Percentiles rank a stretch among this genome's conserved stretches.
Evolutionary conservation across 2,113 vertebrate genomes (phyloP).

Genomic region (Hippocampus guttulatus): DNA sequence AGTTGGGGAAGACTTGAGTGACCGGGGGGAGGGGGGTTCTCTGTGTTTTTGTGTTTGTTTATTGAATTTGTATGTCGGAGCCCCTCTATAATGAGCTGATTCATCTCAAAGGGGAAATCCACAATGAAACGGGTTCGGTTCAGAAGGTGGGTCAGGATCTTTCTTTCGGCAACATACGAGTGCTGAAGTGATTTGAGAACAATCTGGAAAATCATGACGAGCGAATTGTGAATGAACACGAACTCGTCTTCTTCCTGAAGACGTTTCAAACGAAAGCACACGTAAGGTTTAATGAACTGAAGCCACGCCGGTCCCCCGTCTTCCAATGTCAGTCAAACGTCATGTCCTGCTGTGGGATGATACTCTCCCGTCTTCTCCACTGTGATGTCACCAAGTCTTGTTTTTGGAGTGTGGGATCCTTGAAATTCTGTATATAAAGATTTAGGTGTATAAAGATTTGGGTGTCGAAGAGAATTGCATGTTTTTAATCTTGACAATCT

Average conservation of each 20-base stretch:
- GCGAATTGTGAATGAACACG: not conserved
- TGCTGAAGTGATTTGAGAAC: not conserved
- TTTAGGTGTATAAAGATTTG: conserved; percentile 23
- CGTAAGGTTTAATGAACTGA: too few species aligned
- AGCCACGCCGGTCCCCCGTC: not conserved
- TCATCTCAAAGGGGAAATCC: too few species aligned
- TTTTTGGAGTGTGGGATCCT: conserved; percentile 26
- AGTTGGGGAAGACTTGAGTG: too few species aligned
- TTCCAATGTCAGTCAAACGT: conserved; percentile 11
- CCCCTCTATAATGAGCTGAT: too few species aligned
- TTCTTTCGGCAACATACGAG: not conserved
- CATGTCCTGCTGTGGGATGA: conserved; percentile 40
- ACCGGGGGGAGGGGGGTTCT: too few species aligned
- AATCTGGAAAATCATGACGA: not conserved
- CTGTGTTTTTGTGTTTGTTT: too few species aligned
- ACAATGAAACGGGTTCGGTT: too few species aligned
- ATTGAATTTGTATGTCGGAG: too few species aligned
- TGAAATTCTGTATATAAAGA: conserved; percentile 40
- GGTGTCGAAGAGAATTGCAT: conserved; percentile 48
- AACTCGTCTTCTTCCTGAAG: not conserved
- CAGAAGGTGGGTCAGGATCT: too few species aligned
- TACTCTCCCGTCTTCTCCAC: conserved; percentile 26
- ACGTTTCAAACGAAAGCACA: too few species aligned
- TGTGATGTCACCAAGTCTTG: not conserved
- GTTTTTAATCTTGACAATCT: conserved; percentile 67